A percentile compares a stretch with the other conserved stretches of the same genome.
phyloP scores from a whole-genome alignment of 1,140 invertebrate species.

The Acyrthosiphon pisum region DNA sequence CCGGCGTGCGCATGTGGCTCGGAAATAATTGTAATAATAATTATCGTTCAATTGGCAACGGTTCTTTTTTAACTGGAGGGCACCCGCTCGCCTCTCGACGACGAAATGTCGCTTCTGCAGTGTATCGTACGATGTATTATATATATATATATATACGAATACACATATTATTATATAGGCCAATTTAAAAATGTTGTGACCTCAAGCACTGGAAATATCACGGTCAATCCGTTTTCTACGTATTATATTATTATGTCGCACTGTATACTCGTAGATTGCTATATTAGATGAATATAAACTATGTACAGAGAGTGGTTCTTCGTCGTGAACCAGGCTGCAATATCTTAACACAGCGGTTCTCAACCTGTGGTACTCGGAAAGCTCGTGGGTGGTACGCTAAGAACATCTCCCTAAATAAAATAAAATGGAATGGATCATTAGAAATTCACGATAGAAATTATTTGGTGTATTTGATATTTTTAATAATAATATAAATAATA shows the following conservation, averaged over 20 bases:
- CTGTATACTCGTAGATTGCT: not conserved
- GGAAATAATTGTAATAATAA: slow-evolving; percentile 27
- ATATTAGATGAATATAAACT: not conserved
- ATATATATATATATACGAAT: too few relatives aligned
- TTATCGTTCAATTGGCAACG: slow-evolving; percentile 30
- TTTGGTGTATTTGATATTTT: too few relatives aligned
- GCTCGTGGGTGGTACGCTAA: too few relatives aligned
- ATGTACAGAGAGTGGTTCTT: too few relatives aligned
- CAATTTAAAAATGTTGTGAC: not conserved
- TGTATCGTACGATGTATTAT: not conserved
- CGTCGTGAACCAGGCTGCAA: too few relatives aligned
- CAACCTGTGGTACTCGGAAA: too few relatives aligned
- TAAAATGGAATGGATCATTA: too few relatives aligned
- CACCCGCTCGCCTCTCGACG: not conserved
- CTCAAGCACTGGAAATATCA: not conserved
- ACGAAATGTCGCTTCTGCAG: not conserved
- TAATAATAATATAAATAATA: too few relatives aligned
- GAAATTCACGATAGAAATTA: too few relatives aligned
- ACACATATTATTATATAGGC: not conserved
- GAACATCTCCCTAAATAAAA: too few relatives aligned
- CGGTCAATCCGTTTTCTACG: too few relatives aligned
- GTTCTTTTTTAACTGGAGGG: not conserved
- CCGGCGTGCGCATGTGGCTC: not conserved
- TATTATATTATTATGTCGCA: not conserved
- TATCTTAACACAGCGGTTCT: too few relatives aligned